phyloP scores from a whole-genome alignment of 2,888 invertebrate species.

The Xanthia togata region DNA sequence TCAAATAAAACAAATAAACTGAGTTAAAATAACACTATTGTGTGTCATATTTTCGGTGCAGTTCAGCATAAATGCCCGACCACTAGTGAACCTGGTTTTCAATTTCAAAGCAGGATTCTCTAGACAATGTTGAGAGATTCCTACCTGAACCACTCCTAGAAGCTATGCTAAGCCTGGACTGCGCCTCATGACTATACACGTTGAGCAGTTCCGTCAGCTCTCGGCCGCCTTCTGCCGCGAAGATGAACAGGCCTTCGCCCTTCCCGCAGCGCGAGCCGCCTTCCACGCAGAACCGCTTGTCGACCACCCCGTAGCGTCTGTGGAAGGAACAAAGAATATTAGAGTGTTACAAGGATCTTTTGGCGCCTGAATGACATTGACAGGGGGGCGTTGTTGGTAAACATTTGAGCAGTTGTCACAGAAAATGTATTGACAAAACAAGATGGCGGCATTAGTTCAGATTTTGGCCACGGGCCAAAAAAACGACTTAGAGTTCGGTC shows the following conservation, averaged over 20 bases:
- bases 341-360: background rate
- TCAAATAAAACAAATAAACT: background rate
- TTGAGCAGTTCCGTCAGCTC: slow-evolving; percentile 93
- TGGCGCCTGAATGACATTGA: background rate
- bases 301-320: slow-evolving; percentile 96
- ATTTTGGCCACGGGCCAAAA: background rate
- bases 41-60: background rate
- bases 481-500: background rate
- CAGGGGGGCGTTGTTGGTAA: background rate
- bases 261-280: slow-evolving; percentile 96
- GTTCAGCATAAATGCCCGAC: background rate
- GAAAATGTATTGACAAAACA: background rate
- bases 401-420: background rate
- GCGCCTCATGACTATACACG: slow-evolving; percentile 91
- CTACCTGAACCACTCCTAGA: slow-evolving; percentile 87
- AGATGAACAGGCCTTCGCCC: slow-evolving; percentile 95
- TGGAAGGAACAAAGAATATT: slow-evolving; percentile 51
- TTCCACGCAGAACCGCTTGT: slow-evolving; percentile 97
- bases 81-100: background rate
- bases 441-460: background rate
- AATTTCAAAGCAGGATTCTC: background rate
- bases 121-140: background rate
- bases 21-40: background rate
- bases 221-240: slow-evolving; percentile 94
- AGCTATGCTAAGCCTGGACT: slow-evolving; percentile 86